Evolutionary conservation across 2,113 vertebrate species (phyloP), one percentile per base, ranked within the genome.

Genomic region (Heliornis fulica): DNA sequence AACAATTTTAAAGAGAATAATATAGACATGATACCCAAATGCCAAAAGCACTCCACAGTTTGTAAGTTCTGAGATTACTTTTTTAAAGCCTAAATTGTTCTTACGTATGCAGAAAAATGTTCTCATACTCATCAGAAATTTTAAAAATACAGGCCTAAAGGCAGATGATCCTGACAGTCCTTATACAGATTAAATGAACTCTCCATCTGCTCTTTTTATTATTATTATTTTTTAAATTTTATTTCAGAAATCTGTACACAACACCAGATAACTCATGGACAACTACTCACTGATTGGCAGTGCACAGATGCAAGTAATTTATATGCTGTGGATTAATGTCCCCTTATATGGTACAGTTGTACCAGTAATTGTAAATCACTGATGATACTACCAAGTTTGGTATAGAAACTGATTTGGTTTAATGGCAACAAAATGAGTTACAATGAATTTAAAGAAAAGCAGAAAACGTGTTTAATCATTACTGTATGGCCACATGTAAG

Each of bases 401-500:
- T 25, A 61, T 32, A n/a, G 63, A 34, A 72, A 2, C 26, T 69
- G 28, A 56, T 3, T 22, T 68, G 71, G 23, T 43, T 83, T 38
- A 80, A 36, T 3, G 74, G 43, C 51, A 83, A 28, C 10, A 53
- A 60, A 60, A 69, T 4, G 29, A 83, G n/a, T 25, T n/a, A 15
- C 5, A 38, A 28, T 3, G 12, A 16, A 17, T 16, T 50, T 43
- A 28, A 45, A 46, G 41, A 12, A 34, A 38, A 43, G 1, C 14
- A 60, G 26, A 1, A 11, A 28, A 34, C 1, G 2, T 5, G 21
- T 51, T 4, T 38, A 38, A 45, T 7, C 3, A 1, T 5, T 9
- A 26, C 5, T 1, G 4, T 10, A 3, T 3, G 15, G 29, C 25
- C 32, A 4, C 0, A 4, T 2, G 5, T 5, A 12, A 51, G 48